Conservation (phyloP, 2,797 vertebrate species). For the Taeniopygia guttata region DNA sequence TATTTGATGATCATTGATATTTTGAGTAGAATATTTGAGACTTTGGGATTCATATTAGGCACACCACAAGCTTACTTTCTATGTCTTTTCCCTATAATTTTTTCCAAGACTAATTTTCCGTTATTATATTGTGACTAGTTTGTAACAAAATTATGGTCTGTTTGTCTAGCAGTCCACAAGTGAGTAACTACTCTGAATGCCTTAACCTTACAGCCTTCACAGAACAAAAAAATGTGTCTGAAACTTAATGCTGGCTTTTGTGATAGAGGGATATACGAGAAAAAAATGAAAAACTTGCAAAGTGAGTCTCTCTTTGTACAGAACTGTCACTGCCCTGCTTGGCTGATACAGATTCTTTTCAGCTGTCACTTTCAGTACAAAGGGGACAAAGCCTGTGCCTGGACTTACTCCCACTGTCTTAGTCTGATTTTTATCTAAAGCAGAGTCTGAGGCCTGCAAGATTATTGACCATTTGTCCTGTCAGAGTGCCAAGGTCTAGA, state of each 20-base stretch:
- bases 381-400: conserved; percentile 59
- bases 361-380: conserved; percentile 70
- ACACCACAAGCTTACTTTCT: background rate
- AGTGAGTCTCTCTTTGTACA: background rate
- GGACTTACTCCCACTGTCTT: background rate
- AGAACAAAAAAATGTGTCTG: background rate
- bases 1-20: background rate
- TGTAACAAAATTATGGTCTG: background rate
- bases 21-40: background rate
- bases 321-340: background rate
- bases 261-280: background rate
- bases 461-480: background rate
- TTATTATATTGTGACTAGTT: background rate
- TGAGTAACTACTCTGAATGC: background rate
- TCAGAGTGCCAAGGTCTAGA: background rate
- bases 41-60: background rate
- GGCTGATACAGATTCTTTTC: conserved; percentile 50
- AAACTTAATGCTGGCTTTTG: background rate
- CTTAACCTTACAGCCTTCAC: background rate
- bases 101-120: background rate
- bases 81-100: background rate
- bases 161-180: background rate
- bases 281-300: background rate
- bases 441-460: background rate
- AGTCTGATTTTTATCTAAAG: background rate